Evolutionary conservation across 2,888 invertebrate species (phyloP).

Genomic region (Cheilosia urbana): DNA sequence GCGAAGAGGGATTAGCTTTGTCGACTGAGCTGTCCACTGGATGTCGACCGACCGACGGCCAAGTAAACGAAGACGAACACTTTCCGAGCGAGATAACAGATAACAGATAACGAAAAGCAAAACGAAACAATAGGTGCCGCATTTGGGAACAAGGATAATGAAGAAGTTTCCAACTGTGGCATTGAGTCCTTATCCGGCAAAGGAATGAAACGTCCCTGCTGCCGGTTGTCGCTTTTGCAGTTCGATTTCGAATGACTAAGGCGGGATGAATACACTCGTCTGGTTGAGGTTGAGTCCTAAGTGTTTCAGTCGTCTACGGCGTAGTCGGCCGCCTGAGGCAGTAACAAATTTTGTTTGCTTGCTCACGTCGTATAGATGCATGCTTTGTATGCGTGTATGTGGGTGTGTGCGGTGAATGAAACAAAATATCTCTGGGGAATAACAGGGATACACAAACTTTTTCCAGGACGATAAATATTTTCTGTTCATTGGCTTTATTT

Average conservation of each 20-base stretch:
- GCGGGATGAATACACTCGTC: slow-evolving; percentile 42
- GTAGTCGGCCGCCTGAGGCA: slow-evolving; percentile 33
- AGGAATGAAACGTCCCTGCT: neutral
- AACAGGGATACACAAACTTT: slow-evolving; percentile 19
- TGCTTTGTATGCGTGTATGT: slow-evolving; percentile 3
- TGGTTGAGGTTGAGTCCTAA: slow-evolving; percentile 54
- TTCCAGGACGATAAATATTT: neutral
- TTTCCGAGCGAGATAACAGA: slow-evolving; percentile 31
- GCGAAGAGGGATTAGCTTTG: slow-evolving; percentile 20
- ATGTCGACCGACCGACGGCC: neutral
- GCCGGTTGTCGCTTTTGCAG: slow-evolving; percentile 45
- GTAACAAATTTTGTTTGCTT: slow-evolving; percentile 54
- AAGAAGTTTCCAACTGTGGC: slow-evolving; percentile 22
- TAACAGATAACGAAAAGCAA: slow-evolving; percentile 22
- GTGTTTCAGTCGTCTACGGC: slow-evolving; percentile 27
- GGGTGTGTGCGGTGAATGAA: slow-evolving; percentile 1
- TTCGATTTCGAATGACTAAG: slow-evolving; percentile 52
- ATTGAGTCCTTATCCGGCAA: slow-evolving; percentile 9
- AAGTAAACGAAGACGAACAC: slow-evolving; percentile 28
- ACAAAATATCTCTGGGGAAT: neutral
- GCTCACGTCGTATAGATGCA: slow-evolving; percentile 7
- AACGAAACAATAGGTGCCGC: slow-evolving; percentile 40
- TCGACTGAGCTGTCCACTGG: slow-evolving; percentile 26
- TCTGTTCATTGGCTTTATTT: slow-evolving; percentile 6
- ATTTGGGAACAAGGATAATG: slow-evolving; percentile 48